Base-by-base conservation (phyloP, 1,140 invertebrate species). In the Temnothorax longispinosus region DNA sequence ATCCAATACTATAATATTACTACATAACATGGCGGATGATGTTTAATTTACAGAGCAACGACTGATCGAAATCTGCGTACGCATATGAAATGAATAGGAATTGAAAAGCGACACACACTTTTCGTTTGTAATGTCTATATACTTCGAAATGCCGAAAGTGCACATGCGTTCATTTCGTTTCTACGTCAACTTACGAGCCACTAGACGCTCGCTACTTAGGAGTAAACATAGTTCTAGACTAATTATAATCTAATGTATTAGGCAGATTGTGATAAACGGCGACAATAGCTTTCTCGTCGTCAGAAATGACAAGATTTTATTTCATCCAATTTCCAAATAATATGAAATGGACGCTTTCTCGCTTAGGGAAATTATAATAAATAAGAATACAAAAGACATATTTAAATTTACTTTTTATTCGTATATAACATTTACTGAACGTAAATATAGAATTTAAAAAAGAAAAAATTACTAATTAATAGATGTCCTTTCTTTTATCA, bases 221-320 rank as follows among this genome's bases (percentile, higher is more conserved):
- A 75, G 15, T 84, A 84, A 74, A 74, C 5, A 84, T 84, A 84
- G 80, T 38, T 75, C 27, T 84, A 84, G 80, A 74, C 4, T 84
- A 84, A 75, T 74, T 32, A 84, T 84, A 84, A 54, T 27, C 1
- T 80, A 80, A 75, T 74, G 27, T 75, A 72, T 60, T 82, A 84
- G 80, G 32, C 80, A 75, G 80, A 84, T 84, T 84, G 80, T 84
- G 80, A 84, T 84, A 84, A 84, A 84, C 80, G 69, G 80, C 80
- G 80, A 84, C 80, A 84, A 84, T 84, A 84, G 80, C 32, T 60
- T 75, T 74, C 8, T 84, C 67, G 62, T 84, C 69, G 69, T 75
- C 80, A 50, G 80, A 84, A 84, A 75, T 84, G 41, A 62, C 35
- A 60, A 84, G 69, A 84, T 13, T 84, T 47, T 38, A 60, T 74